Evolutionary conservation across 2,113 vertebrate genomes (phyloP), one percentile per base, ranked within the genome.

Genomic region (Pseudonaja textilis): DNA sequence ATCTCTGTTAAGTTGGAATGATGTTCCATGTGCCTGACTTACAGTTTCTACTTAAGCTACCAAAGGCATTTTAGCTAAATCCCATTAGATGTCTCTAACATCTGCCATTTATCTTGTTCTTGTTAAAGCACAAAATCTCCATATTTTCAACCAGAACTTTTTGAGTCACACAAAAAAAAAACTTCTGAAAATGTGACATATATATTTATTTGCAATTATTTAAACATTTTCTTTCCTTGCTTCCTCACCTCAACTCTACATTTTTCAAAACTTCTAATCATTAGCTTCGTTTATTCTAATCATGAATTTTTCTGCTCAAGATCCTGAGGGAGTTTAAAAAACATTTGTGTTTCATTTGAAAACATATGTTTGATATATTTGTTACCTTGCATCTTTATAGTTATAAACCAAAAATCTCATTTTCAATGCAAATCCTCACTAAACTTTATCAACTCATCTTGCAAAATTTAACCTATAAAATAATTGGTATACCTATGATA

Each of bases 271-370:
- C 81, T n/a, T 47, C 16, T 93, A 64, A 87, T 85, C 14, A 26
- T 54, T 74, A 45, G 12, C 6, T 69, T 69, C 6, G 14, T 16
- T 69, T 34, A 86, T 45, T 34, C 16, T 91, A 64, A 89, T 85
- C 23, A 50, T 54, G 18, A 69, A 29, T 55, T 90, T 69, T 93
- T 50, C 45, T 56, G 91, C 42, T 34, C 42, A 16, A 52, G 89
- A 90, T 93, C 85, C 9, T 85, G 87, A 88, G 88, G 1, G 1
- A n/a, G 22, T 87, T 89, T 55, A 55, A 85, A 5, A 87, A 89
- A 42, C 93, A 89, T 91, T 54, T 50, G 9, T 85, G 34, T 55
- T 18, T 22, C 20, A n/a, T 90, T 95, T 69, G 23, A 91, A 93
- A 90, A 3, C 4, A 22, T 69, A 86, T 92, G 90, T 88, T 90